Percentiles rank a stretch among this genome's conserved stretches.
These are phyloP conservation scores for Nemotelus nigrinus DNA, from an alignment of 2,888 invertebrate genomes.

Conservation along the genomic window DNA sequence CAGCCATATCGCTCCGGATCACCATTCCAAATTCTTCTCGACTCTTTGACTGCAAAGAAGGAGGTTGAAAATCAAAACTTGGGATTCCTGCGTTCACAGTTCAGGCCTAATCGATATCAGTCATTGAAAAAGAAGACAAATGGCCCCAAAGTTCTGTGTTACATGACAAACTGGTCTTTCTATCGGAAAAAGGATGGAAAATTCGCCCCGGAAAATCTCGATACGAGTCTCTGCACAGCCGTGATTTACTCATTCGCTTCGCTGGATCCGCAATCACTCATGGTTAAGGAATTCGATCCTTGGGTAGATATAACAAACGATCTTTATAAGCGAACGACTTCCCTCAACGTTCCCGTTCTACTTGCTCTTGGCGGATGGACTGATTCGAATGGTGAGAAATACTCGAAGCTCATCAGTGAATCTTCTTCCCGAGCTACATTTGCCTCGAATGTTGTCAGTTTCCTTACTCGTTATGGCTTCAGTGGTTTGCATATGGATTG, in stretches of 20 bases:
- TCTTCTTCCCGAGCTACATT: constrained; percentile 75
- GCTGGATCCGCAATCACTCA: constrained; percentile 80
- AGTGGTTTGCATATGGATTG: constrained; percentile 91
- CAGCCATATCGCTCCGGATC: constrained; percentile 62
- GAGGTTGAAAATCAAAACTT: constrained; percentile 56
- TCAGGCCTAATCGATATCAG: neutral
- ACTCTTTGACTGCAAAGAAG: constrained; percentile 53
- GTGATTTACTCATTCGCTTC: constrained; percentile 91
- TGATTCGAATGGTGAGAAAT: constrained; percentile 88
- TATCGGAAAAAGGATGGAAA: constrained; percentile 84
- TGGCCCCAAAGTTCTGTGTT: constrained; percentile 76
- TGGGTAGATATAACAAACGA: constrained; percentile 90
- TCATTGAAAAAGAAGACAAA: neutral
- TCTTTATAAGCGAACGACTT: constrained; percentile 81
- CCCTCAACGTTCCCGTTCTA: constrained; percentile 73
- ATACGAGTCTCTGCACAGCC: constrained; percentile 85
- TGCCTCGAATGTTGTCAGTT: constrained; percentile 74
- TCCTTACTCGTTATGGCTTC: constrained; percentile 80
- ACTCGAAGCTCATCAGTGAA: constrained; percentile 80
- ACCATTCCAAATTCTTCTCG: constrained; percentile 61
- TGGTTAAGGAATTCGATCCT: constrained; percentile 84
- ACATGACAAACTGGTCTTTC: constrained; percentile 89
- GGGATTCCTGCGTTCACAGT: constrained; percentile 45
- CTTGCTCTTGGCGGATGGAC: constrained; percentile 96
- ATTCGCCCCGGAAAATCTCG: constrained; percentile 86